Evolutionary conservation across 2,113 vertebrate species (phyloP).

Genomic region (Myanophis thanlyinensis): DNA sequence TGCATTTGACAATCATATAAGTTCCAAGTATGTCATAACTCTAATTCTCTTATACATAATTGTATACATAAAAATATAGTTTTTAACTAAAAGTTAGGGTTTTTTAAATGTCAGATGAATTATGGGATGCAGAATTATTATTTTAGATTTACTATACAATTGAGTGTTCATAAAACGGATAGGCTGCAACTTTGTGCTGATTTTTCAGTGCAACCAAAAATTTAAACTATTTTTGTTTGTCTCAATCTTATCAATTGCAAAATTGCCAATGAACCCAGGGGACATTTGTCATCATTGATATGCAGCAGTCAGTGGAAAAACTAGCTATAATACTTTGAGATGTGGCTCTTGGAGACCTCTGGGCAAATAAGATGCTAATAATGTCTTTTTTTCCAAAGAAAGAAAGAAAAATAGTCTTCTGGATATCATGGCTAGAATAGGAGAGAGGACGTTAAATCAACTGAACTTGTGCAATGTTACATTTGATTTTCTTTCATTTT

Average conservation of each 20-base stretch:
- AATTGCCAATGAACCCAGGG: conserved; percentile 44
- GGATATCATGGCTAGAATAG: neutral
- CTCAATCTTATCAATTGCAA: conserved; percentile 24
- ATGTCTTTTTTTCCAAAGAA: neutral
- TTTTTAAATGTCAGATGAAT: conserved; percentile 42
- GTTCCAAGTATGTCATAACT: conserved; percentile 35
- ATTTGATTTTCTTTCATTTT: neutral
- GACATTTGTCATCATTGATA: conserved; percentile 33
- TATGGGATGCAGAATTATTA: conserved; percentile 47
- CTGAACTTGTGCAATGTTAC: neutral
- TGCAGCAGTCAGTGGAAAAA: conserved; percentile 30
- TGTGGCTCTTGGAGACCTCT: conserved; percentile 40
- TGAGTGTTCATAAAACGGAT: conserved; percentile 52
- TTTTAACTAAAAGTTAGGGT: conserved; percentile 48
- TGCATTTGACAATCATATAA: conserved; percentile 30
- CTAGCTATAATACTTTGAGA: conserved; percentile 44
- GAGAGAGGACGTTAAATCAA: neutral
- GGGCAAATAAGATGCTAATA: neutral
- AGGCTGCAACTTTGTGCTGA: conserved; percentile 32
- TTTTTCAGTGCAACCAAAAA: conserved; percentile 30
- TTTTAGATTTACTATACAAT: neutral
- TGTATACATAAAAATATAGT: conserved; percentile 20
- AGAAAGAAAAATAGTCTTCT: conserved; percentile 24
- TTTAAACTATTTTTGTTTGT: conserved; percentile 36
- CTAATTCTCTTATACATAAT: conserved; percentile 27